These are phyloP conservation scores for Trachelus iudaicus DNA, from an alignment of 2,888 invertebrate genomes.

Conservation along the genomic window DNA sequence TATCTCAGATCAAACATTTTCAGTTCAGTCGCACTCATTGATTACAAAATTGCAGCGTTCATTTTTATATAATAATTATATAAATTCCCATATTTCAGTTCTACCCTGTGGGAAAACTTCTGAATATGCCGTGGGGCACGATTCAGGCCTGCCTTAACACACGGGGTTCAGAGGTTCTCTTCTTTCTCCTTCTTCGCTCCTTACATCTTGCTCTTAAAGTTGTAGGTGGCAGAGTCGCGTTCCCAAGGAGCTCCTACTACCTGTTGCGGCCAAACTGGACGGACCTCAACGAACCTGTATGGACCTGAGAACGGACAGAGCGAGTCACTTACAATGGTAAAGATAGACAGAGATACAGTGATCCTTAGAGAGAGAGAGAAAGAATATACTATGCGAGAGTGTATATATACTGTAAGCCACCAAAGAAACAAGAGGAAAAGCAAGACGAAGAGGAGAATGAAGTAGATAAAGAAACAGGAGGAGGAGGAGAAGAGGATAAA, in stretches of 20 bases:
- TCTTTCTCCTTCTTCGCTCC: conserved; percentile 28
- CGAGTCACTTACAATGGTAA: not conserved
- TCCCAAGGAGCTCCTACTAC: conserved; percentile 29
- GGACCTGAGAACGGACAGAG: conserved; percentile 1
- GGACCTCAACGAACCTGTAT: not conserved
- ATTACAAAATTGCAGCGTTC: not conserved
- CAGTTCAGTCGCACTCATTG: not conserved
- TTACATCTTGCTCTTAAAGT: conserved; percentile 21
- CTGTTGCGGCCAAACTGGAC: conserved; percentile 26
- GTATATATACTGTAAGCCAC: conserved; percentile 18
- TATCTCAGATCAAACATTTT: not conserved
- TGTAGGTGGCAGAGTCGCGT: conserved; percentile 30
- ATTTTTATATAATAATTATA: not conserved
- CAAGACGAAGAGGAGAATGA: conserved; percentile 6
- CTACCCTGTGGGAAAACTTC: not conserved
- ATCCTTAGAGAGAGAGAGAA: conserved; percentile 11
- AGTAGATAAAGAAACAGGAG: not conserved
- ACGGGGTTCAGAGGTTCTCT: conserved; percentile 24
- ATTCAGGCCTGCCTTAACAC: not conserved
- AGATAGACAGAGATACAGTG: not conserved
- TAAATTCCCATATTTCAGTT: not conserved
- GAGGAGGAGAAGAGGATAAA: conserved; percentile 5
- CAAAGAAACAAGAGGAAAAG: conserved; percentile 16
- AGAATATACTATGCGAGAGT: conserved; percentile 16
- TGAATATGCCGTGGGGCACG: not conserved